phyloP scores from a whole-genome alignment of 2,797 vertebrate genomes.

The Megaceryle alcyon region DNA sequence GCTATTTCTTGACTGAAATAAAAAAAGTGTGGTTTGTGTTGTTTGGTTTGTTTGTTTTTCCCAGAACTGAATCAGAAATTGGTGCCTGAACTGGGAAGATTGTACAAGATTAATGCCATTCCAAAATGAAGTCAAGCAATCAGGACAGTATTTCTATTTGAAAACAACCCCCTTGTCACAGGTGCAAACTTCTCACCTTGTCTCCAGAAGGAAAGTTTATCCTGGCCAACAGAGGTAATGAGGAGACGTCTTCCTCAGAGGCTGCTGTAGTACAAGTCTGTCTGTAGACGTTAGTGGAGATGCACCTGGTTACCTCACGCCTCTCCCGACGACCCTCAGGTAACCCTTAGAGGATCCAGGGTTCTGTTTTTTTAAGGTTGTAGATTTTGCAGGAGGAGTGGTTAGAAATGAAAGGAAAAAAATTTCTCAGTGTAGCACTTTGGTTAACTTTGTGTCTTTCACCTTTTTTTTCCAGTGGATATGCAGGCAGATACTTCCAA shows the following conservation, averaged over 20 bases:
- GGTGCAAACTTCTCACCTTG: background rate
- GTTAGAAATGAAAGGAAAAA: background rate
- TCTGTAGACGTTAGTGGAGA: too few species aligned
- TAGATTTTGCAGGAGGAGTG: background rate
- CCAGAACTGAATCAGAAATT: background rate
- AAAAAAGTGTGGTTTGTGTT: background rate
- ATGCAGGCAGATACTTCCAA: background rate
- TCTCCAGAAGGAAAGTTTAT: background rate
- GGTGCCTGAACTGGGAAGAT: background rate
- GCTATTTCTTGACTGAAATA: background rate
- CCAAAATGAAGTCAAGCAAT: background rate
- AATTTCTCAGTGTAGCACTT: background rate
- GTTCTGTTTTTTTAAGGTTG: background rate
- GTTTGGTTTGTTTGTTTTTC: background rate
- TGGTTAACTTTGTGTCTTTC: background rate
- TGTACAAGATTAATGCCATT: background rate
- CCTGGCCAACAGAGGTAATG: background rate
- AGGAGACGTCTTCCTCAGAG: background rate
- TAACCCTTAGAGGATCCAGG: background rate
- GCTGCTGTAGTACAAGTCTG: background rate
- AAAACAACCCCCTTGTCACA: background rate
- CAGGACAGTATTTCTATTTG: background rate
- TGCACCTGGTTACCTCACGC: fast-evolving
- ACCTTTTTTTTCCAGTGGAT: background rate
- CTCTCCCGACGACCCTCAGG: background rate